phyloP scores from a whole-genome alignment of 1,140 invertebrate genomes.

The Laupala kohalensis region DNA sequence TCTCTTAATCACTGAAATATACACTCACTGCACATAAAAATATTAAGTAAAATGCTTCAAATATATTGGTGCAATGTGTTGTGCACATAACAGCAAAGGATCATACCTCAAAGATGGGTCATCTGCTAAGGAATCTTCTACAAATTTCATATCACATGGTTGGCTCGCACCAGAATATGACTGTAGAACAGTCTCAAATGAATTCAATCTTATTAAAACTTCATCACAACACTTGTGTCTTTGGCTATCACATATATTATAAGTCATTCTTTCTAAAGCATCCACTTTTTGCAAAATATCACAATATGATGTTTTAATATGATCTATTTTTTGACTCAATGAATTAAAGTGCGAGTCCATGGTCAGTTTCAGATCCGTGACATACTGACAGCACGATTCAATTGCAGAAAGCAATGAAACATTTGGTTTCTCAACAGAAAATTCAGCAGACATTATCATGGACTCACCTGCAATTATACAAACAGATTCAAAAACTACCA shows the following conservation, averaged over 20 bases:
- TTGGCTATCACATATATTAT: neutral
- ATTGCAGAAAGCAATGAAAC: neutral
- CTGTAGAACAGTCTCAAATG: neutral
- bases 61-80: no score
- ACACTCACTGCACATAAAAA: neutral
- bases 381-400: neutral
- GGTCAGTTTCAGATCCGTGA: neutral
- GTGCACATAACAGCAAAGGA: neutral
- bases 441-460: no score
- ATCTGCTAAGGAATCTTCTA: neutral
- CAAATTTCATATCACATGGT: neutral
- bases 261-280: neutral
- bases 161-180: neutral
- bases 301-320: neutral
- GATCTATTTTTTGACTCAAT: neutral
- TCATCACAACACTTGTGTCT: constrained; percentile 7
- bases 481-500: no score
- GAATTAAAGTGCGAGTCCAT: neutral
- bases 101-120: neutral
- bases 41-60: neutral
- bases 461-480: no score
- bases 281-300: neutral
- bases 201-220: constrained; percentile 1
- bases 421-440: no score
- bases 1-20: neutral